A percentile compares a stretch with the other conserved stretches of the same genome.
Conservation (phyloP, 2,888 invertebrate genomes). For the Notodonta dromedarius region DNA sequence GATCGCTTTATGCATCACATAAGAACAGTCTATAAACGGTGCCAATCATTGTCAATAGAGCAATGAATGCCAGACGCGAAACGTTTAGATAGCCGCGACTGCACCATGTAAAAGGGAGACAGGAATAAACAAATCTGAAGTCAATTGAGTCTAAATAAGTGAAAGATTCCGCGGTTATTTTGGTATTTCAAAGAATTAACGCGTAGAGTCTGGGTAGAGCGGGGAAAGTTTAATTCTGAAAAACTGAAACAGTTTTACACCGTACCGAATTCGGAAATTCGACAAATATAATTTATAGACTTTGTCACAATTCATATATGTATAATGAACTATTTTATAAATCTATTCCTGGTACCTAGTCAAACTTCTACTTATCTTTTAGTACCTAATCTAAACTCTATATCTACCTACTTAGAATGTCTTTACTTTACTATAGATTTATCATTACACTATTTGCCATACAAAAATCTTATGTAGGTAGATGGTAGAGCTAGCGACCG, state of each 20-base stretch:
- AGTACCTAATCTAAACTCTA: too few relatives aligned
- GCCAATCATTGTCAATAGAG: slow-evolving; percentile 9
- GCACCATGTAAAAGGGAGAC: slow-evolving; percentile 4
- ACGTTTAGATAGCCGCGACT: slow-evolving; percentile 2
- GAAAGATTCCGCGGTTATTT: background rate
- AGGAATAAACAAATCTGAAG: slow-evolving; percentile 4
- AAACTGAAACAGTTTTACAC: too few relatives aligned
- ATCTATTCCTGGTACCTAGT: too few relatives aligned
- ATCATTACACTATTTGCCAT: too few relatives aligned
- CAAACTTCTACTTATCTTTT: too few relatives aligned
- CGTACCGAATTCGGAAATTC: background rate
- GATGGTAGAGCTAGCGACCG: too few relatives aligned
- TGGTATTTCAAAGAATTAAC: slow-evolving; percentile 1
- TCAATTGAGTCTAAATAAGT: background rate
- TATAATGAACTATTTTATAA: too few relatives aligned
- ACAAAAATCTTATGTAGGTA: too few relatives aligned
- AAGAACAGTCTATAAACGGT: background rate
- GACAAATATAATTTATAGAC: too few relatives aligned
- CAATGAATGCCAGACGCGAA: slow-evolving; percentile 4
- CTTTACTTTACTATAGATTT: too few relatives aligned
- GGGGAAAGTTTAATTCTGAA: background rate
- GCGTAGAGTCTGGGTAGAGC: background rate
- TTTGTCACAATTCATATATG: too few relatives aligned
- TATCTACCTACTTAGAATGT: too few relatives aligned
- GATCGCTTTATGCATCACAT: background rate